A percentile compares a stretch with the other conserved stretches of the same genome.
Conservation (phyloP, 2,797 vertebrate species). For the Pitangus sulphuratus region DNA sequence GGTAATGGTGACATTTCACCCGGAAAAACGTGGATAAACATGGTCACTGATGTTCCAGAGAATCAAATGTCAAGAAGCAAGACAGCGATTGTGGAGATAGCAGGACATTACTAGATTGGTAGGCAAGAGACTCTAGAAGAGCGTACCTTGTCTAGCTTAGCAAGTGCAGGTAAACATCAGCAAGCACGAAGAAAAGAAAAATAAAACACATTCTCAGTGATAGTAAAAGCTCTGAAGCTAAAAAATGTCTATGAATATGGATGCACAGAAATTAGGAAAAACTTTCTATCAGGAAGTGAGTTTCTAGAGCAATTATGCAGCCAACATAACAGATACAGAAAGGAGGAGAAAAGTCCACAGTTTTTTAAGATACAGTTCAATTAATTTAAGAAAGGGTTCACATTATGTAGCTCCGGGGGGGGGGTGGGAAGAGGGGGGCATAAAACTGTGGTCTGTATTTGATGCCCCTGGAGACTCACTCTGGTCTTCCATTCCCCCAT, state of each 20-base stretch:
- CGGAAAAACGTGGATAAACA: neutral
- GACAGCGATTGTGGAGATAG: neutral
- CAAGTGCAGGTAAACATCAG: neutral
- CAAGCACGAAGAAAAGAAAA: neutral
- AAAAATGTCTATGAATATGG: neutral
- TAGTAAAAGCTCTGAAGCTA: neutral
- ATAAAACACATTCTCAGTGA: neutral
- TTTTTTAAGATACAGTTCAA: neutral
- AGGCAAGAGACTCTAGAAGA: neutral
- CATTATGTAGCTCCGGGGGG: neutral
- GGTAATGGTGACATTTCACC: neutral
- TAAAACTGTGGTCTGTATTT: neutral
- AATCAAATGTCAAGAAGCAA: neutral
- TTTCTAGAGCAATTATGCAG: neutral
- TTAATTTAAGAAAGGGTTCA: neutral
- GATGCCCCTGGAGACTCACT: neutral
- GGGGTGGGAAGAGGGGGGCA: rapidly evolving
- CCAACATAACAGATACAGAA: neutral
- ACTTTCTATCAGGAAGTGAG: neutral
- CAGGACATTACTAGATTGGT: neutral
- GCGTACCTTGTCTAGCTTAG: neutral
- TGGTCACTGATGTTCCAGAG: neutral
- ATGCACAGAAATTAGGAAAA: neutral
- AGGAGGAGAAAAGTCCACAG: neutral
- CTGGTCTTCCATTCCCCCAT: neutral